Conservation (phyloP, 2,113 vertebrate genomes). For the Cromileptes altivelis region DNA sequence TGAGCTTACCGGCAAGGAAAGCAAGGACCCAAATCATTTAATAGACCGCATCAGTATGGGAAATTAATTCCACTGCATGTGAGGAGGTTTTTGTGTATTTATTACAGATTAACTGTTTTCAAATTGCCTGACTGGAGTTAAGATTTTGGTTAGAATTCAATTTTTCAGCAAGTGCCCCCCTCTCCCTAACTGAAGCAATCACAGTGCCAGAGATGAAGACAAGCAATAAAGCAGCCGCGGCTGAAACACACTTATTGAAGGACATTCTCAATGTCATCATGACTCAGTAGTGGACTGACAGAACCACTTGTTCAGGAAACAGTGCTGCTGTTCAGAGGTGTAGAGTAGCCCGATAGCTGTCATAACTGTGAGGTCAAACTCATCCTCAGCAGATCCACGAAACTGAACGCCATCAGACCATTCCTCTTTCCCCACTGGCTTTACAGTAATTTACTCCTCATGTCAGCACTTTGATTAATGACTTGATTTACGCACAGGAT, state of each 20-base stretch:
- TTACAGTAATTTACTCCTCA: slow-evolving; percentile 42
- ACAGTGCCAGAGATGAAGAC: slow-evolving; percentile 28
- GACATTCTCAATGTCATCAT: slow-evolving; percentile 76
- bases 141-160: slow-evolving; percentile 40
- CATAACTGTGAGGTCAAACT: slow-evolving; percentile 58
- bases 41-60: slow-evolving; percentile 15
- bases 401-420: slow-evolving; percentile 31
- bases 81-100: slow-evolving; percentile 52
- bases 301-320: slow-evolving; percentile 59
- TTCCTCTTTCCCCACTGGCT: slow-evolving; percentile 32
- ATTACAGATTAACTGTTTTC: slow-evolving; percentile 63
- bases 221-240: slow-evolving; percentile 54
- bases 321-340: slow-evolving; percentile 43
- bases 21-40: slow-evolving; percentile 40
- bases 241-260: slow-evolving; percentile 66
- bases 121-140: slow-evolving; percentile 26
- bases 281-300: slow-evolving; percentile 68
- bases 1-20: slow-evolving; percentile 35
- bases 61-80: slow-evolving; percentile 52
- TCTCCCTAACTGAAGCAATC: slow-evolving; percentile 30
- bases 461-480: slow-evolving; percentile 72
- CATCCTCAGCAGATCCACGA: slow-evolving; percentile 54
- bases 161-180: slow-evolving; percentile 41
- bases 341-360: slow-evolving; percentile 56
- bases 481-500: slow-evolving; percentile 53